Conservation (phyloP, 1,140 invertebrate genomes). For the Hestina assimilis region DNA sequence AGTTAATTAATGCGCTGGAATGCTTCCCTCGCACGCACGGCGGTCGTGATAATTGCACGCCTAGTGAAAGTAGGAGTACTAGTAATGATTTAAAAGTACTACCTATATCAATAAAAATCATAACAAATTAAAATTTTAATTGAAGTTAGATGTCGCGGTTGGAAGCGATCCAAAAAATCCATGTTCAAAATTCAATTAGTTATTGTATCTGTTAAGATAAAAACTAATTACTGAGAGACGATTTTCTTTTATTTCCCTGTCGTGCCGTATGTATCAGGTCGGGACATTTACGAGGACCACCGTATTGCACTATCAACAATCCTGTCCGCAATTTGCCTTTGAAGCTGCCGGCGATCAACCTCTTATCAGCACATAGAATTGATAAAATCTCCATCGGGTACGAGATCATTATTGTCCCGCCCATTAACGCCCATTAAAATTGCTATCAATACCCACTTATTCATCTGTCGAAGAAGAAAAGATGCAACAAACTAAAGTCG, state of each 20-base stretch:
- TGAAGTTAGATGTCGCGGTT: too few relatives aligned
- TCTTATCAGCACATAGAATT: conserved; percentile 68
- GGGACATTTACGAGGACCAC: conserved; percentile 41
- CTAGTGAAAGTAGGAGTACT: too few relatives aligned
- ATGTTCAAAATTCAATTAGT: conserved; percentile 21
- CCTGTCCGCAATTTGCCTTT: conserved; percentile 71
- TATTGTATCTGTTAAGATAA: conserved; percentile 30
- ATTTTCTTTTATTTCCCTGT: conserved; percentile 22
- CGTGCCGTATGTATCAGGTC: conserved; percentile 17
- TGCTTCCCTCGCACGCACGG: too few relatives aligned
- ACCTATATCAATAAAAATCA: too few relatives aligned
- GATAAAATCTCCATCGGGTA: conserved; percentile 67
- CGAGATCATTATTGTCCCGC: conserved; percentile 73
- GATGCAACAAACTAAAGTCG: conserved; percentile 38
- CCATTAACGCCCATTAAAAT: conserved; percentile 73
- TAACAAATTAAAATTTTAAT: too few relatives aligned
- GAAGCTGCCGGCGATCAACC: conserved; percentile 63
- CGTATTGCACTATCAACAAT: conserved; percentile 48
- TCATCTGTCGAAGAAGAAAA: conserved; percentile 53
- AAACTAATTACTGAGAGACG: conserved; percentile 21
- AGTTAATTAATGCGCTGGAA: too few relatives aligned
- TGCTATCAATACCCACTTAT: conserved; percentile 72
- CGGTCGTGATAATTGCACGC: too few relatives aligned
- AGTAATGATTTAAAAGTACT: too few relatives aligned
- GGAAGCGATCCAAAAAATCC: too few relatives aligned